phyloP scores from a whole-genome alignment of 1,140 invertebrate genomes.

The Limonius californicus region DNA sequence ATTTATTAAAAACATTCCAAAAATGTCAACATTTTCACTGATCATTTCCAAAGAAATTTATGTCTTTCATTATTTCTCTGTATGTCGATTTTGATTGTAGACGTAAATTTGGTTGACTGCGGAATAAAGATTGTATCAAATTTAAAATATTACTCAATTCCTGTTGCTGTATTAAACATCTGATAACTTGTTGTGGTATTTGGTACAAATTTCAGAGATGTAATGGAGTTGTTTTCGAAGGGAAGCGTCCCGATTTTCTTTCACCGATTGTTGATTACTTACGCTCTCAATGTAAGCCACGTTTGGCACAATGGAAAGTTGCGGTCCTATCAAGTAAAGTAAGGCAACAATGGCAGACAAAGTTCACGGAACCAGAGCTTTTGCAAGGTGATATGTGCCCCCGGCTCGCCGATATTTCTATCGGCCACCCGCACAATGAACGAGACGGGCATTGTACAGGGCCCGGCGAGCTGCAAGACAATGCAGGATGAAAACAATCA shows the following conservation, averaged over 20 bases:
- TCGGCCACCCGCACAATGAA: constrained; percentile 1
- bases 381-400: constrained; percentile 13
- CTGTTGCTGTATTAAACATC: not conserved
- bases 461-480: constrained; percentile 8
- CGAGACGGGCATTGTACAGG: constrained; percentile 8
- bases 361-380: not conserved
- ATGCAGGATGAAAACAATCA: constrained; percentile 12
- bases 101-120: too few species aligned
- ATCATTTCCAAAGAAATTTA: too few species aligned
- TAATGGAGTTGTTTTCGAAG: too few species aligned
- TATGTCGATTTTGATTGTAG: too few species aligned
- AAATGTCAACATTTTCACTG: too few species aligned
- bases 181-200: too few species aligned
- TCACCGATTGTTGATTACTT: not conserved
- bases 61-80: too few species aligned
- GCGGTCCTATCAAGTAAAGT: not conserved
- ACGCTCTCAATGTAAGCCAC: not conserved
- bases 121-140: too few species aligned
- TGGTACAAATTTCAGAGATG: too few species aligned
- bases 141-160: too few species aligned
- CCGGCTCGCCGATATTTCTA: constrained; percentile 1
- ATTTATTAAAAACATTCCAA: too few species aligned
- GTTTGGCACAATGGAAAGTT: not conserved
- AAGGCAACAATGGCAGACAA: not conserved
- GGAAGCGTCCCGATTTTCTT: too few species aligned